Evolutionary conservation across 2,888 invertebrate genomes (phyloP), one percentile per base, ranked within the genome.

Genomic region (Caenorhabditis becei): DNA sequence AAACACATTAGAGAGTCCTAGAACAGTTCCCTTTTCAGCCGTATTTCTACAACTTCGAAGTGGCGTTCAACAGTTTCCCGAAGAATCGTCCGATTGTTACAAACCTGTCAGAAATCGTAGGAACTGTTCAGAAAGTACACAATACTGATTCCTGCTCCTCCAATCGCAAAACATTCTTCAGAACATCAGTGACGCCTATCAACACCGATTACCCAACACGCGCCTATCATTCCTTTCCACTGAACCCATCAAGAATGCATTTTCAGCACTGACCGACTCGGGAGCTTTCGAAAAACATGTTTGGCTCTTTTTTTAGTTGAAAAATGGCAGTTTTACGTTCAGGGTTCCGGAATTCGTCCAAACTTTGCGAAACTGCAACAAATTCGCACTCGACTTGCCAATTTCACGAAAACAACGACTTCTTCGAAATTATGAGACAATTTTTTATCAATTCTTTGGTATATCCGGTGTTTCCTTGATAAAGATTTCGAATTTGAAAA

Each of bases 181-280:
- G 83, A 58, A 74, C 24, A 83, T 83, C 24, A 72, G 75, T 5
- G 61, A 74, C 11, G 63, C 71, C 11, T 86, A 82, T 35, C 71
- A 75, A 28, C 32, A 71, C 23, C 44, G 41, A 18, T 16, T 51
- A 11, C 53, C 63, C 14, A 66, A 79, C 24, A 67, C 84, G 1
- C 70, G 83, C 0, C 71, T 85, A 0, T 84, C 86, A n/a, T 85
- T 83, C 24, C 72, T 88, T 1, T 87, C 84, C 1, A 86, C 85
- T 0, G 88, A 88, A 23, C 80, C 84, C 1, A 82, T 86, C 70
- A 88, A 88, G 54, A 88, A 87, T 32, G 84, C 83, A 18, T 84
- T 86, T 32, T 14, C 65, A 2, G 79, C 85, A 0, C 49, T 87
- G 47, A 44, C 67, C 3, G 83, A 83, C n/a, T 59, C 56, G 8